phyloP scores from a whole-genome alignment of 1,140 invertebrate genomes.

The Drosophila tristis region DNA sequence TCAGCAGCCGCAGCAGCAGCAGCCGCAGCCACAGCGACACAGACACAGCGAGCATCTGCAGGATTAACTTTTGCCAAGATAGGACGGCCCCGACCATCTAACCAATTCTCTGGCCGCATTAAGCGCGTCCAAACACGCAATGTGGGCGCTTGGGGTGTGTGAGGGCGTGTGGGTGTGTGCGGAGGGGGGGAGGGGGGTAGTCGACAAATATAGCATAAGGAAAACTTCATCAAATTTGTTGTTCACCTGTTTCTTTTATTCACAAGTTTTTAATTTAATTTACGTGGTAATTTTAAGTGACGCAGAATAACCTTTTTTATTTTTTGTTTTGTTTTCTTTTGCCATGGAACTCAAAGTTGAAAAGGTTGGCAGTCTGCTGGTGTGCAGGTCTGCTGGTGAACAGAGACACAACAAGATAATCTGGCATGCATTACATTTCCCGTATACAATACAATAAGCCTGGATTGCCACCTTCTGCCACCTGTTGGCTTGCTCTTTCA shows the following conservation, averaged over 20 bases:
- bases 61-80: constrained; percentile 21
- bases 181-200: no score
- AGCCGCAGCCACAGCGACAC: not conserved
- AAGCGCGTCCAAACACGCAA: constrained; percentile 46
- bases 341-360: not conserved
- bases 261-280: constrained; percentile 66
- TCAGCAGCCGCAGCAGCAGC: constrained; percentile 1
- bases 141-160: constrained; percentile 9
- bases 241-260: constrained; percentile 18
- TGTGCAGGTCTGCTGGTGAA: no score
- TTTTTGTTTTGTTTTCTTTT: constrained; percentile 10
- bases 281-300: constrained; percentile 35
- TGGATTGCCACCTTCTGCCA: no score
- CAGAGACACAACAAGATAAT: no score
- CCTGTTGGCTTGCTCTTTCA: no score
- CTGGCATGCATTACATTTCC: no score
- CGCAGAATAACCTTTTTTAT: constrained; percentile 31
- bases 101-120: constrained; percentile 19
- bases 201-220: constrained; percentile 12
- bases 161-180: no score
- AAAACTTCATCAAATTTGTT: constrained; percentile 51
- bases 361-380: no score
- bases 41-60: not conserved
- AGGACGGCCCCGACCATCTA: not conserved
- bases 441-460: no score